Conservation (phyloP, 2,113 vertebrate genomes). For the Lagopus muta region DNA sequence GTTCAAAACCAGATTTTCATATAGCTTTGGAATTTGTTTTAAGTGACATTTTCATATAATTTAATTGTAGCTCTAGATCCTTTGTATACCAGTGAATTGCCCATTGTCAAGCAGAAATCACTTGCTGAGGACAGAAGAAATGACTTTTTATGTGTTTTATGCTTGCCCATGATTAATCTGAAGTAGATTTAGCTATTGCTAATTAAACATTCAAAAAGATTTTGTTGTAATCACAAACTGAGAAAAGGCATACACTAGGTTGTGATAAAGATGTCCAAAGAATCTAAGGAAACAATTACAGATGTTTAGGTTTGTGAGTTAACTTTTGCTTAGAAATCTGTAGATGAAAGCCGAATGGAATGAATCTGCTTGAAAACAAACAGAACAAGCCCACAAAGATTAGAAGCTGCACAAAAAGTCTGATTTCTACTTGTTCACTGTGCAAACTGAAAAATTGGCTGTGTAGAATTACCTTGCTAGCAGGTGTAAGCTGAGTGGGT, state of each 20-base stretch:
- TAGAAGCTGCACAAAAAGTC: background rate
- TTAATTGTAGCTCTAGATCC: background rate
- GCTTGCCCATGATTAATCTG: background rate
- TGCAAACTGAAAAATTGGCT: background rate
- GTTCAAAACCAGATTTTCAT: background rate
- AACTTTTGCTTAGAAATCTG: background rate
- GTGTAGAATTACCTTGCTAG: background rate
- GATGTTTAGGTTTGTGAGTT: background rate
- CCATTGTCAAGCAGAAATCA: background rate
- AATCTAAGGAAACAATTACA: background rate
- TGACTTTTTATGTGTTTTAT: background rate
- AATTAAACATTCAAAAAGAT: background rate
- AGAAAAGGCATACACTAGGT: background rate
- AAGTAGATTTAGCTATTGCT: background rate
- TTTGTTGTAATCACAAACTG: background rate
- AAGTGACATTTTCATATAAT: background rate
- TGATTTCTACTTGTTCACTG: background rate
- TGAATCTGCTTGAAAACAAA: background rate
- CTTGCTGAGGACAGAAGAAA: background rate
- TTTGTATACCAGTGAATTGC: background rate
- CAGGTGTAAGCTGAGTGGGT: conserved; percentile 25
- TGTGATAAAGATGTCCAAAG: background rate
- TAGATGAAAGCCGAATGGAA: background rate
- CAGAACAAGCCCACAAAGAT: background rate
- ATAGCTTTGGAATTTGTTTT: background rate